These are phyloP conservation scores for Eudasyphora cyanicolor DNA, from an alignment of 2,888 invertebrate genomes.

Conservation along the genomic window DNA sequence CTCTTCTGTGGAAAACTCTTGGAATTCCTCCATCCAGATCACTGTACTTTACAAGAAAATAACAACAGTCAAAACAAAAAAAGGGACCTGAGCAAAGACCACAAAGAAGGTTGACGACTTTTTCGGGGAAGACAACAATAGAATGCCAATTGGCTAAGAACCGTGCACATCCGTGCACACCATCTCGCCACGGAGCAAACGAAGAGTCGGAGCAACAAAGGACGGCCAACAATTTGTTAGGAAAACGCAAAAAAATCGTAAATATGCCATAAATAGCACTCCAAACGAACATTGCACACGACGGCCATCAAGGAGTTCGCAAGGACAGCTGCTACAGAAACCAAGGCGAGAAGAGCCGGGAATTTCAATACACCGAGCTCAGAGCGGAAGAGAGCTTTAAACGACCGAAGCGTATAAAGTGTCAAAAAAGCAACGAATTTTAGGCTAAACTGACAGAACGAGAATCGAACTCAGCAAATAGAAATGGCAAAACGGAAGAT, in stretches of 20 bases:
- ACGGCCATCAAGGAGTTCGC: neutral
- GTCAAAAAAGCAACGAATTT: slow-evolving; percentile 39
- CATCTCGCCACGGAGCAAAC: neutral
- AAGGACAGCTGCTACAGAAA: neutral
- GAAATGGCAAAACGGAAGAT: neutral
- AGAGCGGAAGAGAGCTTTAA: slow-evolving; percentile 39
- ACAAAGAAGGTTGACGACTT: slow-evolving; percentile 12
- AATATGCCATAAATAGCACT: slow-evolving; percentile 63
- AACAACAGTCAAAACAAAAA: neutral
- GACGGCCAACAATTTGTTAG: slow-evolving; percentile 38
- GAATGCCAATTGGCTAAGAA: slow-evolving; percentile 54
- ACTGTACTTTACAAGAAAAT: no score
- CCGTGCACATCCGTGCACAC: slow-evolving; percentile 2
- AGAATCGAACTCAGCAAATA: slow-evolving; percentile 2
- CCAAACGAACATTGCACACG: slow-evolving; percentile 46
- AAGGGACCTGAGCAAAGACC: neutral
- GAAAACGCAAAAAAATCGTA: slow-evolving; percentile 56
- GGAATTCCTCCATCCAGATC: no score
- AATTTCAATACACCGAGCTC: neutral
- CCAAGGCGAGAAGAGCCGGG: neutral
- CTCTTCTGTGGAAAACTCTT: no score
- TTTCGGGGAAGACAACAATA: slow-evolving; percentile 48
- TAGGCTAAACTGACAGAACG: slow-evolving; percentile 49
- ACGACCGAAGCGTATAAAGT: slow-evolving; percentile 59
- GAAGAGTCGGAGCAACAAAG: slow-evolving; percentile 20